A percentile compares a stretch with the other conserved stretches of the same genome.
phyloP scores from a whole-genome alignment of 2,797 vertebrate species.

The Otus scops region DNA sequence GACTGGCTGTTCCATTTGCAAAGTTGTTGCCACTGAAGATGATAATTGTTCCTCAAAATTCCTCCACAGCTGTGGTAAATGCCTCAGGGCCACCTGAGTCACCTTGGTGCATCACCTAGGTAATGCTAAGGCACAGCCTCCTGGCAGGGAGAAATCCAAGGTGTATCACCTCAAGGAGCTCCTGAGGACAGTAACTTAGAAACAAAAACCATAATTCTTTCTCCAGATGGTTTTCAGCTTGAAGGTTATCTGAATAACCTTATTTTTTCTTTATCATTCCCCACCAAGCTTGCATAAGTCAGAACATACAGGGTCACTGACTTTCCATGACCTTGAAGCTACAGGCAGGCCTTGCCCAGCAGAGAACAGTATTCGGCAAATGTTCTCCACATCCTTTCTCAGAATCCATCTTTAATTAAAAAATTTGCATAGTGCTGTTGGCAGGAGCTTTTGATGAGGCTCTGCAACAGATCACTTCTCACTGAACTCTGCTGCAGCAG shows the following conservation, averaged over 20 bases:
- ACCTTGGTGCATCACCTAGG: accelerated
- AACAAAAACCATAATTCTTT: background rate
- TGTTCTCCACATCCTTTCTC: background rate
- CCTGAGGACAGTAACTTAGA: background rate
- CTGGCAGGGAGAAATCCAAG: background rate
- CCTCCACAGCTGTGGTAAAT: background rate
- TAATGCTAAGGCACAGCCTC: background rate
- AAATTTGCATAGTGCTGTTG: background rate
- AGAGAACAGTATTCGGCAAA: background rate
- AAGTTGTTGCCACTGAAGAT: background rate
- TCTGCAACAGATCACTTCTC: background rate
- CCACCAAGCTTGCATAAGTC: background rate
- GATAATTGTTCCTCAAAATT: background rate
- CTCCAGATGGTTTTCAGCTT: background rate
- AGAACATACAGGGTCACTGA: background rate
- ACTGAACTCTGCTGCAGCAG: background rate
- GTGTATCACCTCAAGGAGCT: background rate
- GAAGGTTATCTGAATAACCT: conserved; percentile 8
- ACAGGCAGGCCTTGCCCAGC: background rate
- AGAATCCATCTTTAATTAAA: background rate
- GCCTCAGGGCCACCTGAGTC: background rate
- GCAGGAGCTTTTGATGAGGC: background rate
- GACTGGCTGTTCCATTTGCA: background rate
- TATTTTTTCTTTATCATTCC: background rate
- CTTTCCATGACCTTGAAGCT: background rate